Conservation (phyloP, 2,113 vertebrate species). For the Paramisgurnus dabryanus region DNA sequence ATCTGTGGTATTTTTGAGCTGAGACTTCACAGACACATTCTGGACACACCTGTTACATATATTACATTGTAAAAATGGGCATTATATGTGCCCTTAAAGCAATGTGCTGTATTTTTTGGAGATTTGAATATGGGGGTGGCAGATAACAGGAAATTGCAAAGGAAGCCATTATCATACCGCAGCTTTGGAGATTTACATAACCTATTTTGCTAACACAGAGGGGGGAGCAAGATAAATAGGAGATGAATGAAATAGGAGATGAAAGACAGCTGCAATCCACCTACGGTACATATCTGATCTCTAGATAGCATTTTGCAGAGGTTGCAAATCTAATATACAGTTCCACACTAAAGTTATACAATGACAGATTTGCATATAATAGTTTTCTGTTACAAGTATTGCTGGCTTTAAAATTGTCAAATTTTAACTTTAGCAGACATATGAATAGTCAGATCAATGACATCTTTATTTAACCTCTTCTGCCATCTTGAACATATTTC, state of each 20-base stretch:
- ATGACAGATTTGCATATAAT: neutral
- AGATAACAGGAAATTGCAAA: neutral
- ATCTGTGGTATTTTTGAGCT: too few relatives aligned
- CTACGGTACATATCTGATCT: constrained; percentile 17
- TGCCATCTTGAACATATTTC: neutral
- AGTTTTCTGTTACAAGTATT: neutral
- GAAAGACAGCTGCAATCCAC: constrained; percentile 20
- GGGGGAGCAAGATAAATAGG: neutral
- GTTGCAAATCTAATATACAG: constrained; percentile 22
- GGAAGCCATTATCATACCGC: constrained; percentile 13
- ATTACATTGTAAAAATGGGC: too few relatives aligned
- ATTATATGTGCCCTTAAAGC: neutral
- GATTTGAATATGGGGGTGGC: constrained; percentile 17
- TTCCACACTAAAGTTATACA: neutral
- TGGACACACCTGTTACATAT: too few relatives aligned
- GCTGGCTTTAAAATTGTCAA: too few relatives aligned
- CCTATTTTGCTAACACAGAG: constrained; percentile 16
- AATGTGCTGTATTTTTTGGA: neutral
- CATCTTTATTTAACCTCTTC: neutral
- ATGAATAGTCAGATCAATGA: too few relatives aligned
- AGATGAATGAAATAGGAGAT: constrained; percentile 6
- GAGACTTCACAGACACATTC: too few relatives aligned
- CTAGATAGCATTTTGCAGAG: constrained; percentile 13
- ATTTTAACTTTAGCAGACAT: too few relatives aligned
- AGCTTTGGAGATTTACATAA: constrained; percentile 32